phyloP scores from a whole-genome alignment of 53 echinoderm and acorn worm genomes.

The Patiria pectinifera region DNA sequence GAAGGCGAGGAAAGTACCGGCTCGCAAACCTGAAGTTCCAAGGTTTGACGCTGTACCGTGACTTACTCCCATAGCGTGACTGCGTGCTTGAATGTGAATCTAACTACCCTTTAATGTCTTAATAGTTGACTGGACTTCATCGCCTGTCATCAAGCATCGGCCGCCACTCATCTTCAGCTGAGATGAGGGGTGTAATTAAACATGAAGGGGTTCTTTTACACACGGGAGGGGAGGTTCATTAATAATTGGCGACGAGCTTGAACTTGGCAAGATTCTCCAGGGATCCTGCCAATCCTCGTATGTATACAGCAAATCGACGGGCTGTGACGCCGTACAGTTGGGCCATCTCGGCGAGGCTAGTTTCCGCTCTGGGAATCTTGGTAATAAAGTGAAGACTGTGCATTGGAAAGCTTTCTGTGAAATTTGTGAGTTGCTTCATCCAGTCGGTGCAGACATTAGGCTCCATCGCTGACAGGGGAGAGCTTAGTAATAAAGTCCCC shows the following conservation, averaged over 20 bases:
- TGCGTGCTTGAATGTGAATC: neutral
- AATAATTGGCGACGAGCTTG: conserved; percentile 29
- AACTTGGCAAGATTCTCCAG: conserved; percentile 13
- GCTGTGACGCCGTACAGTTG: conserved; percentile 1
- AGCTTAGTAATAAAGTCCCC: too few relatives aligned
- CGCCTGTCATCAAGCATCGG: conserved; percentile 19
- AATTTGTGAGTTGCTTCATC: too few relatives aligned
- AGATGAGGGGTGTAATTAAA: conserved; percentile 53
- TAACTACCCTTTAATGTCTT: neutral
- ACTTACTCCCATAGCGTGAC: neutral
- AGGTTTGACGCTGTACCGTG: neutral
- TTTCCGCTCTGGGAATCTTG: too few relatives aligned
- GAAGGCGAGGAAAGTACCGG: neutral
- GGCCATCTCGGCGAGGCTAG: too few relatives aligned
- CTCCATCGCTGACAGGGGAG: too few relatives aligned
- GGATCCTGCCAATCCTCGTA: neutral
- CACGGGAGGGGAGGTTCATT: conserved; percentile 21
- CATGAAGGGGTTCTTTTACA: conserved; percentile 29
- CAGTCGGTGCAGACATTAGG: too few relatives aligned
- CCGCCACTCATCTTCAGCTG: conserved; percentile 43
- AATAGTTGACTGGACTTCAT: conserved; percentile 30
- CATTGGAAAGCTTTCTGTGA: too few relatives aligned
- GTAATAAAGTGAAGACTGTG: too few relatives aligned
- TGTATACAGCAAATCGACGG: neutral
- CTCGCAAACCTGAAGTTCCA: neutral